phyloP scores from a whole-genome alignment of 2,113 vertebrate species.

The Neofelis nebulosa region DNA sequence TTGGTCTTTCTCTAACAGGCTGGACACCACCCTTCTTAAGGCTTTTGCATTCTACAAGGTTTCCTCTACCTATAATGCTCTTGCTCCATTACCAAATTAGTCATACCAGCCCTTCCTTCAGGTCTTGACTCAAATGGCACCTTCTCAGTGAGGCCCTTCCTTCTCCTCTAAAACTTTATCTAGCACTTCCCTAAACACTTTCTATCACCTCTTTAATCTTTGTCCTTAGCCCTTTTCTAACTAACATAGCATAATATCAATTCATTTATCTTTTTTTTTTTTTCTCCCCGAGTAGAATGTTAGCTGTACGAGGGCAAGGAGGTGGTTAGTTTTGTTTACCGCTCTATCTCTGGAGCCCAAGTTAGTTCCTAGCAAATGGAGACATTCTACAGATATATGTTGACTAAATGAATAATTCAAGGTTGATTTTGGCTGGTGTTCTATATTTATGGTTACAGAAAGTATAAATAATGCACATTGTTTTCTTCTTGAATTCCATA shows the following conservation, averaged over 20 bases:
- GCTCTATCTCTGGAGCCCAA: not conserved
- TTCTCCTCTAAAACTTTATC: not conserved
- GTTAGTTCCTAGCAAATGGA: not conserved
- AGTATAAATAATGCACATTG: not conserved
- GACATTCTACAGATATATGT: not conserved
- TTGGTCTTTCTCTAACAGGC: not conserved
- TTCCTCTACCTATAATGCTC: not conserved
- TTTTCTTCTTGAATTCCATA: not conserved
- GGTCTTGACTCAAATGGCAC: not conserved
- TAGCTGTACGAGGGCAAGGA: not conserved
- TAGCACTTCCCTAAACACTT: not conserved
- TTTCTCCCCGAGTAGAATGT: not conserved
- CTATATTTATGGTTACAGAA: not conserved
- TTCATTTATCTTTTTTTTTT: not conserved
- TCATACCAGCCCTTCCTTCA: not conserved
- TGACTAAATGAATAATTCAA: not conserved
- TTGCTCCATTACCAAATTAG: not conserved
- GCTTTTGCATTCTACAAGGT: not conserved
- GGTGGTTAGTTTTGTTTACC: not conserved
- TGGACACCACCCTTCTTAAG: fast-evolving
- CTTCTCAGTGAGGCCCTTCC: not conserved
- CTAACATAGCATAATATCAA: not conserved
- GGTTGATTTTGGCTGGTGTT: not conserved
- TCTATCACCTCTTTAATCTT: not conserved
- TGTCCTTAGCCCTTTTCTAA: not conserved